These are phyloP conservation scores for Rhagophthalmus giganteus DNA, from an alignment of 2,888 invertebrate genomes.

Conservation along the genomic window DNA sequence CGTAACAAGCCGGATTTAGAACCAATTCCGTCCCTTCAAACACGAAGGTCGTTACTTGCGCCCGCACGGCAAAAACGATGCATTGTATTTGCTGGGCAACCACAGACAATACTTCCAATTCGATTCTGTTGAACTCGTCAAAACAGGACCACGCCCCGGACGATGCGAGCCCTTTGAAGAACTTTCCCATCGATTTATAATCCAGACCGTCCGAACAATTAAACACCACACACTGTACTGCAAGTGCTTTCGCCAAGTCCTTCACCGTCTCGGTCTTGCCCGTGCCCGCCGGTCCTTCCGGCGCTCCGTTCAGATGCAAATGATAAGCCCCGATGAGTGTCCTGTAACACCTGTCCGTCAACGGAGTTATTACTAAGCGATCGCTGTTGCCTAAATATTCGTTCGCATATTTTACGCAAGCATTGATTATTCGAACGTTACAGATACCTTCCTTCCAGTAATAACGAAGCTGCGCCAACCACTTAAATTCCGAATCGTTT, in stretches of 20 bases:
- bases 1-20: constrained; percentile 77
- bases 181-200: constrained; percentile 84
- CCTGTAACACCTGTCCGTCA: constrained; percentile 79
- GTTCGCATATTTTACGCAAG: constrained; percentile 76
- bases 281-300: constrained; percentile 84
- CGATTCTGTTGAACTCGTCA: constrained; percentile 85
- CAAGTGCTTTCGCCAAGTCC: constrained; percentile 88
- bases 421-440: constrained; percentile 75
- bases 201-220: constrained; percentile 86
- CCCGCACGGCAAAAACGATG: constrained; percentile 76
- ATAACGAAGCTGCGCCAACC: constrained; percentile 82
- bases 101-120: constrained; percentile 82
- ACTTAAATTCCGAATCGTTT: constrained; percentile 79
- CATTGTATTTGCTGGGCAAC: constrained; percentile 85
- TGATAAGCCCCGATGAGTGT: constrained; percentile 83
- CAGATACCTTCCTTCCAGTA: constrained; percentile 68
- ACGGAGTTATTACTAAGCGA: constrained; percentile 73
- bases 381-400: constrained; percentile 84
- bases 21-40: constrained; percentile 76
- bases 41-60: constrained; percentile 65
- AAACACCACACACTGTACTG: constrained; percentile 87
- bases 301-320: constrained; percentile 82
- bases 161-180: constrained; percentile 81
- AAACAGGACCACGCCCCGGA: constrained; percentile 89
- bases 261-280: constrained; percentile 92